Evolutionary conservation across 2,888 invertebrate species (phyloP), one percentile per base, ranked within the genome.

Genomic region (Pseudococcus jackbeardsleyi): DNA sequence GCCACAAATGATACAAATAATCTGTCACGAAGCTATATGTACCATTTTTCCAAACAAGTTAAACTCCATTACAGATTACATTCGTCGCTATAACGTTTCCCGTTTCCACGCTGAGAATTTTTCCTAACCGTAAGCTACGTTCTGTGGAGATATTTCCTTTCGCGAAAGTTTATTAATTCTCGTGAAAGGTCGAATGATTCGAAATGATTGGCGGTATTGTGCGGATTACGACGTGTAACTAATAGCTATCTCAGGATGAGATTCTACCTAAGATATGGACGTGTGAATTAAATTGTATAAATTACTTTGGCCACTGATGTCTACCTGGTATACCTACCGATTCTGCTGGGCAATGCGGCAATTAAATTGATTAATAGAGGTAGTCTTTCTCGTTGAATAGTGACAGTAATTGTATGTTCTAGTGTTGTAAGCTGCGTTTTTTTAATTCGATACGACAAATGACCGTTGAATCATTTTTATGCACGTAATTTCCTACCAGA

Each of bases 1-100:
- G 50, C 50, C 50, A 79, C 77, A 87, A 87, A 87, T 87, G 87
- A 87, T 87, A 87, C 87, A 87, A 87, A 87, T 87, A 87, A 87
- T 87, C 87, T 87, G 87, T 87, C 87, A 87, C 87, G 48, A 46
- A 50, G 46, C 79, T 22, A 33, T 50, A 87, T 54, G 79, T 50
- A 77, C 50, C 50, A 77, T 87, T 87, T 87, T 87, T 50, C 87
- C 46, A 22, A 50, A 77, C 87, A 79, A 54, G 87, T 87, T 87
- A 50, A 46, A 87, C 87, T 87, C 79, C 77, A 79, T 87, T 87
- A 77, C 87, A 72, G 87, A 87, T 87, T 87, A 77, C 54, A 22
- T 48, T 64, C 86, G n/a, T 54, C n/a, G 15, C 7, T 54, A 15
- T 54, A 42, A 64, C 59, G 64, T 46, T 54, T 22, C 26, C 86